Base-by-base conservation (phyloP, 1,140 invertebrate species). In the Battus philenor region DNA sequence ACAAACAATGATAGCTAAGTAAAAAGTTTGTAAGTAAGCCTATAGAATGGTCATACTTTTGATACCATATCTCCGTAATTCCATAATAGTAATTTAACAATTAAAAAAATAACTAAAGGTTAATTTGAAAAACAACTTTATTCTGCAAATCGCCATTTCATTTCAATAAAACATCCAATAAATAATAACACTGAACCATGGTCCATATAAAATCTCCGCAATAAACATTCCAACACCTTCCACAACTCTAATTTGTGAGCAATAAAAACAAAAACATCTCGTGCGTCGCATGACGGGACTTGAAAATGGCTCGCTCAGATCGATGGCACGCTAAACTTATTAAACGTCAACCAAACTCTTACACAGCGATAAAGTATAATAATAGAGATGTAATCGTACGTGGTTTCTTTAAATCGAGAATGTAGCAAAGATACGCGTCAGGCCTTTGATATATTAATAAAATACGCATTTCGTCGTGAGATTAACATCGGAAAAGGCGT, bases 351-450 rank as follows among this genome's bases (percentile, higher is more conserved):
- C 4, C 33, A 10, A 74, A 67, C 64, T 53, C 79, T 77, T 75
- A 70, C 77, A 54, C 48, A 57, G 53, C 56, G 58, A 78, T 77
- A 69, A 76, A 76, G 59, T 62, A 60, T 73, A 76, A 81, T 81
- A 76, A 77, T 80, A 76, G 76, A 63, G 59, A 33, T 38, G 57
- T 70, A 59, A 71, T 72, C 31, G 66, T 71, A 66, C 54, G 52
- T 56, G 55, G 47, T 71, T 53, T 55, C 41, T 68, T 68, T 60
- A 64, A 62, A 72, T 62, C 62, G 54, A 67, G 66, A 71, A 61
- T 52, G 48, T 54, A 59, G 53, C 47, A 27, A 11, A 50, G 45
- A 50, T 54, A 27, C 43, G 36, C 9, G 13, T 33, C 24, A 31
- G 59, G 62, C n/a, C 65, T 63, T 57, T 70, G 74, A 76, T 69